Evolutionary conservation across 2,113 vertebrate genomes (phyloP).

Genomic region (Sylvilagus bachmani): DNA sequence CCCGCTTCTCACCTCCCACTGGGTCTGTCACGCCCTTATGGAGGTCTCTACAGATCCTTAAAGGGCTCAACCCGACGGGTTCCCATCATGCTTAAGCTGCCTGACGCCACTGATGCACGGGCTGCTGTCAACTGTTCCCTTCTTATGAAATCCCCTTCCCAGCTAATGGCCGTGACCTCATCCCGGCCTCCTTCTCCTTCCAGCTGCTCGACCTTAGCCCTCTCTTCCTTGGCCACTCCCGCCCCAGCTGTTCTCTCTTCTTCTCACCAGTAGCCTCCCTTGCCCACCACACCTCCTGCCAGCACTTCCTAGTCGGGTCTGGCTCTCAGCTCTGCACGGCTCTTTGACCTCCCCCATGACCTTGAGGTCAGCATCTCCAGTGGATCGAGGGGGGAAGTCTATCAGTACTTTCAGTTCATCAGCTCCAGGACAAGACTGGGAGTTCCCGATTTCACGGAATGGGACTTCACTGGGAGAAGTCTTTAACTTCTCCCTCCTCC

Average conservation of each 20-base stretch:
- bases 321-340: neutral
- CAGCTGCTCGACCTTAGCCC: neutral
- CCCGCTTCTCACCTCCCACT: neutral
- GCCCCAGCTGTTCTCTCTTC: neutral
- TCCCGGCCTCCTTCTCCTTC: neutral
- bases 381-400: neutral
- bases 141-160: neutral
- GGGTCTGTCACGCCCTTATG: neutral
- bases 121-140: neutral
- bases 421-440: neutral
- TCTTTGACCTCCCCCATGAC: neutral
- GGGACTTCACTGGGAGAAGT: neutral
- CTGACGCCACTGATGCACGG: neutral
- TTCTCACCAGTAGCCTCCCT: neutral
- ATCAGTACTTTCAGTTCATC: neutral
- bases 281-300: neutral
- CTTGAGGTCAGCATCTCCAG: neutral
- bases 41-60: slow-evolving; percentile 5
- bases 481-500: neutral
- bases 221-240: neutral
- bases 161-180: neutral
- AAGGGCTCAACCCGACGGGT: neutral
- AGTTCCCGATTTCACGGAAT: neutral
- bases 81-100: neutral
- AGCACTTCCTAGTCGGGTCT: rapidly evolving